These are phyloP conservation scores for Pygathrix nemaeus DNA, from an alignment of 2,113 vertebrate species.

Conservation along the genomic window DNA sequence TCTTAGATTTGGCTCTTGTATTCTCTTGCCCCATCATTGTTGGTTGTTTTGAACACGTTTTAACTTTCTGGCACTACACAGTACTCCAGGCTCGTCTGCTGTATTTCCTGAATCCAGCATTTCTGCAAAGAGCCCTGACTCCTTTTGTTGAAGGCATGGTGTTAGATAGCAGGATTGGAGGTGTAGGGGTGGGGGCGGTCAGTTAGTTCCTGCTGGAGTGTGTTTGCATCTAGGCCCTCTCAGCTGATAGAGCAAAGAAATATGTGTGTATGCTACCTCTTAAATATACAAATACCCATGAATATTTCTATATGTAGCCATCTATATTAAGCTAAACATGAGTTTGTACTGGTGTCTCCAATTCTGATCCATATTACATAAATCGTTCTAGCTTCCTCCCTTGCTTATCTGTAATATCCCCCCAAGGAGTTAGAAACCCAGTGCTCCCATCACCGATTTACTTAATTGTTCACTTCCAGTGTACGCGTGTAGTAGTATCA, in stretches of 20 bases:
- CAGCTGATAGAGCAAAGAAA: not conserved
- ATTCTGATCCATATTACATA: too few species aligned
- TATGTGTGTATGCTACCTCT: not conserved
- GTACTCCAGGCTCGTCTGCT: not conserved
- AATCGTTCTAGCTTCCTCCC: not conserved
- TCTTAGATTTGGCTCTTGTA: not conserved
- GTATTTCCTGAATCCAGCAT: not conserved
- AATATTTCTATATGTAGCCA: not conserved
- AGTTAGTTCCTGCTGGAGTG: not conserved
- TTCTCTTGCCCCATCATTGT: not conserved
- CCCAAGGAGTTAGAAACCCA: not conserved
- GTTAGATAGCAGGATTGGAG: not conserved
- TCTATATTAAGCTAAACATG: not conserved
- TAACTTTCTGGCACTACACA: not conserved
- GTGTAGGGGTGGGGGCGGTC: too few species aligned
- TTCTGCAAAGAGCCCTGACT: not conserved
- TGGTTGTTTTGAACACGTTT: not conserved
- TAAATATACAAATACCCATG: not conserved
- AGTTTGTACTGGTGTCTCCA: not conserved
- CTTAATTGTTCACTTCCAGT: not conserved
- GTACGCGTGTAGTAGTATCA: not conserved
- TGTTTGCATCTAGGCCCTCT: not conserved
- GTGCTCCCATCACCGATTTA: not conserved
- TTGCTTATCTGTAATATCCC: not conserved
- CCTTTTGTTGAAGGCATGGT: not conserved